Evolutionary conservation across 2,888 invertebrate genomes (phyloP).

Genomic region (Chymomyza fuscimana): DNA sequence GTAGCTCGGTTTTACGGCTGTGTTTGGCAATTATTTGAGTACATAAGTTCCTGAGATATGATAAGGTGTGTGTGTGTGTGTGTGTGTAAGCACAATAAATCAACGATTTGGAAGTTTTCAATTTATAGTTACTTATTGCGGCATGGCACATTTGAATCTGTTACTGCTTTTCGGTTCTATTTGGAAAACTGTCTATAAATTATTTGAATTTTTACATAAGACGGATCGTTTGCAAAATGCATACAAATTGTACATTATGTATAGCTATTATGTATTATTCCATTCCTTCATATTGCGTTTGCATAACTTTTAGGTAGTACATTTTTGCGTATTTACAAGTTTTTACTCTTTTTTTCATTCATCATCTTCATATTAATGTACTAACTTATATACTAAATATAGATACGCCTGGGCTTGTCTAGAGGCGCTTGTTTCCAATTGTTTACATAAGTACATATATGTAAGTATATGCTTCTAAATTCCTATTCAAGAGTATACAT

Average conservation of each 20-base stretch:
- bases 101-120: not conserved
- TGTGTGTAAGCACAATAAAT: not conserved
- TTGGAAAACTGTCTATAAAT: not conserved
- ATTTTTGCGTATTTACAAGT: not conserved
- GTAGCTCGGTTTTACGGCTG: conserved; percentile 2
- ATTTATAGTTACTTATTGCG: conserved; percentile 34
- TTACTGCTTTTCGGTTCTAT: conserved; percentile 14
- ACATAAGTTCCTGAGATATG: not conserved
- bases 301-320: too few species aligned
- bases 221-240: not conserved
- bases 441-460: too few species aligned
- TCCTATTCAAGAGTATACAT: not conserved
- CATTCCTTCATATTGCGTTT: too few species aligned
- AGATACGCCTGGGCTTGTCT: too few species aligned
- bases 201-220: not conserved
- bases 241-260: too few species aligned
- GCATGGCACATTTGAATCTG: conserved; percentile 74
- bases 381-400: conserved; percentile 14
- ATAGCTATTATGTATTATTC: too few species aligned
- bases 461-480: not conserved
- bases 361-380: conserved; percentile 19
- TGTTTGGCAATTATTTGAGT: not conserved
- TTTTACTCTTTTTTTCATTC: conserved; percentile 1
- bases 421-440: not conserved
- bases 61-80: too few species aligned